These are phyloP conservation scores for Leptopilina clavipes DNA, from an alignment of 1,140 invertebrate genomes.

Conservation along the genomic window DNA sequence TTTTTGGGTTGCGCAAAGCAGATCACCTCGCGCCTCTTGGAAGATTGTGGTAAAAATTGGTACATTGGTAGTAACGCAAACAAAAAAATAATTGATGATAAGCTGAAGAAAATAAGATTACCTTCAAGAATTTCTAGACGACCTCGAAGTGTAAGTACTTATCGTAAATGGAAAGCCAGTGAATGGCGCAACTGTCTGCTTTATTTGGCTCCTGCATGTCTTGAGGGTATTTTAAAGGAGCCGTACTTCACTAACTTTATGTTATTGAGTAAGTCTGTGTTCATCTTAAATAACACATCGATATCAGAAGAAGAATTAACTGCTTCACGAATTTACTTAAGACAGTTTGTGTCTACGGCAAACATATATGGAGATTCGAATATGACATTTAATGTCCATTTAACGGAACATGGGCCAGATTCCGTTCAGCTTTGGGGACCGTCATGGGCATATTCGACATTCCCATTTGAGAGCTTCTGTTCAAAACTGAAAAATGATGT, in stretches of 20 bases:
- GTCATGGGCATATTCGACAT: conserved; percentile 42
- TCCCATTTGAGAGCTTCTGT: too few relatives aligned
- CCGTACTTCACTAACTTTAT: not conserved
- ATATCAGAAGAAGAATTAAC: not conserved
- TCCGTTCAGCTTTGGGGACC: conserved; percentile 44
- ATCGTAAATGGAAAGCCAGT: not conserved
- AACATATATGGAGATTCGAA: conserved; percentile 22
- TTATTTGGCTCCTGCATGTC: conserved; percentile 30
- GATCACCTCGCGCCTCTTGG: not conserved
- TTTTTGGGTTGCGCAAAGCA: too few relatives aligned
- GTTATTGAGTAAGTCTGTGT: not conserved
- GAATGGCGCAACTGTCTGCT: not conserved
- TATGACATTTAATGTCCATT: too few relatives aligned
- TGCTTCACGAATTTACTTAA: not conserved
- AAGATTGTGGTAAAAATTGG: not conserved
- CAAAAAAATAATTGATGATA: not conserved
- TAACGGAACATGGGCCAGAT: not conserved
- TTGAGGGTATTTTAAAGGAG: too few relatives aligned
- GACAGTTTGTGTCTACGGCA: not conserved
- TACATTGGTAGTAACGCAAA: not conserved
- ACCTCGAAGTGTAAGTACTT: not conserved
- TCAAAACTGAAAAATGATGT: too few relatives aligned
- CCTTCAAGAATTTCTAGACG: not conserved
- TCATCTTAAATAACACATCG: not conserved
- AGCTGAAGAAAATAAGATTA: not conserved